phyloP scores from a whole-genome alignment of 2,113 vertebrate genomes.

The Zingel zingel region DNA sequence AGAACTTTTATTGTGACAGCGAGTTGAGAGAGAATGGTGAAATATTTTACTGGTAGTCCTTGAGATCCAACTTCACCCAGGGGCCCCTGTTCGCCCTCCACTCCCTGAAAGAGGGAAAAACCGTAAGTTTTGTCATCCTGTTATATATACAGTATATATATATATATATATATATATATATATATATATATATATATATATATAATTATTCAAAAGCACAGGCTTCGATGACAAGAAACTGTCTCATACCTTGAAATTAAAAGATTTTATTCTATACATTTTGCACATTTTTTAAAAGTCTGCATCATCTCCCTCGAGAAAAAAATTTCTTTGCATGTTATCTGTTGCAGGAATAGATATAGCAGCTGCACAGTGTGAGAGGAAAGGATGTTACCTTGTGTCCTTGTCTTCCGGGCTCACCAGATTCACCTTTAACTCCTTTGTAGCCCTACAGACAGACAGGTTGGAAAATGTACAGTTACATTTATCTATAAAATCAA shows the following conservation, averaged over 20 bases:
- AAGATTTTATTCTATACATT: too few relatives aligned
- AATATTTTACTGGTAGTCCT: constrained; percentile 94
- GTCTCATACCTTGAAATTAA: not conserved
- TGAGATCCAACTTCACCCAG: constrained; percentile 90
- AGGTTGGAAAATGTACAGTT: not conserved
- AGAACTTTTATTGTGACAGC: not conserved
- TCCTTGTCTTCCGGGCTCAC: constrained; percentile 97
- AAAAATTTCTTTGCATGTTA: not conserved
- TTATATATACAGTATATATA: too few relatives aligned
- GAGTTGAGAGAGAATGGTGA: constrained; percentile 42
- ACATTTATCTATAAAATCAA: not conserved
- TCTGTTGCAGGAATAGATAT: not conserved
- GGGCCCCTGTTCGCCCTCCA: constrained; percentile 92
- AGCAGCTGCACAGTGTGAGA: not conserved
- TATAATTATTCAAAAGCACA: not conserved
- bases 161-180: too few relatives aligned
- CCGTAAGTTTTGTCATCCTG: not conserved
- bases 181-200: too few relatives aligned
- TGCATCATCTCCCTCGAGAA: too few relatives aligned
- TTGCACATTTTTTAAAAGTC: too few relatives aligned
- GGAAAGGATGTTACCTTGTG: constrained; percentile 89
- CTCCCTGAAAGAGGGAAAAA: constrained; percentile 88
- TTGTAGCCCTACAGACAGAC: constrained; percentile 90
- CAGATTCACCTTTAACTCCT: constrained; percentile 94
- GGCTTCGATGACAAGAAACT: not conserved